Base-by-base conservation (phyloP, 2,113 vertebrate species). In the Nibea coibor region DNA sequence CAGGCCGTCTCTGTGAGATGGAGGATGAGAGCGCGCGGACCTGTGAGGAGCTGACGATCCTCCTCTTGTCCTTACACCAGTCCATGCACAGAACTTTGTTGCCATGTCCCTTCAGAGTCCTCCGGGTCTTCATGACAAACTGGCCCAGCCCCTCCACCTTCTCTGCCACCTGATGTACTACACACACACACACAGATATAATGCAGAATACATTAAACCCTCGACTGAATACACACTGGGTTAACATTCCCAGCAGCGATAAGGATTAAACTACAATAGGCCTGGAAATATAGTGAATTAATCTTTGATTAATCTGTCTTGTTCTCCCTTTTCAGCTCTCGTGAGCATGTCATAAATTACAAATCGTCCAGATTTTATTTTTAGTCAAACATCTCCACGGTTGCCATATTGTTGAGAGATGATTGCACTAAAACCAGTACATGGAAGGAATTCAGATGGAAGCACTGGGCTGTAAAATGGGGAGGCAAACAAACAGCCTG, bases 61-160 rank as follows among this genome's bases (percentile, higher is more conserved):
- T 96, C 83, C 98, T 95, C 92, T 98, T 99, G 90, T 99, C 98
- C 86, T 97, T 97, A 88, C 98, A 99, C 98, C 98, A 99, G 90
- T 99, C 98, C 98, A 99, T 99, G 68, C 98, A 99, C 80, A 99
- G 96, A 42, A 99, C 98, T 94, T 99, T 99, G 91, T 99, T 99
- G 1, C 98, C 98, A 0, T 99, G 98, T 79, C 98, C 98, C 89
- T 99, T 99, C 84, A 99, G 94, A 4, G 98, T 99, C 84, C 98
- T 95, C 42, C 98, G 95, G 69, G 98, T 99, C 93, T 99, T 99
- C 98, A 99, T 99, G 86, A 99, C 95, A 88, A 99, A 99, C 93
- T 99, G 98, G 10, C 98, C 98, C 78, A 99, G 93, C 0, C 97
- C 95, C 63, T 99, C 98, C 88, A 99, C 96, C 20, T 97, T 97